phyloP scores from a whole-genome alignment of 2,113 vertebrate genomes.

The Coregonus clupeaformis region DNA sequence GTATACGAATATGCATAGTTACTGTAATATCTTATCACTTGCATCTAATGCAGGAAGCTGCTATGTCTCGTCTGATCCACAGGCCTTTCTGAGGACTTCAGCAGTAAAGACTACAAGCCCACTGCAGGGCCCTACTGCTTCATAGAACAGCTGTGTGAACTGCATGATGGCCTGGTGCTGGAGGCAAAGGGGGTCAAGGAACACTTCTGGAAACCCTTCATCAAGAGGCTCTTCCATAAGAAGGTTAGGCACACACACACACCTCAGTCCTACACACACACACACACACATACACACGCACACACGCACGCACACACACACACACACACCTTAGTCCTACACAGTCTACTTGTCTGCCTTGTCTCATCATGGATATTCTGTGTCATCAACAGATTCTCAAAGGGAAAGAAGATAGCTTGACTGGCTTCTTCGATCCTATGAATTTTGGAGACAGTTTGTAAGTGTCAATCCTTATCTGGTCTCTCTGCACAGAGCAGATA shows the following conservation, averaged over 20 bases:
- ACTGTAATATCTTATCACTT: too few relatives aligned
- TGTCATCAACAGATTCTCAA: slow-evolving; percentile 80
- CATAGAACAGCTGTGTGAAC: slow-evolving; percentile 87
- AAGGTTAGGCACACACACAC: slow-evolving; percentile 72
- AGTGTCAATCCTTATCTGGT: slow-evolving; percentile 58
- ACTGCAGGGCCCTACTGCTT: slow-evolving; percentile 81
- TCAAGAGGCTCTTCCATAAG: slow-evolving; percentile 90
- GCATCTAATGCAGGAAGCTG: too few relatives aligned
- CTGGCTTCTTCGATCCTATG: slow-evolving; percentile 89
- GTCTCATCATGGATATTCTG: neutral
- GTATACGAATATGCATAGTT: too few relatives aligned
- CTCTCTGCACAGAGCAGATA: too few relatives aligned
- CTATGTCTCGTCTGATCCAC: slow-evolving; percentile 6
- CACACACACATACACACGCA: slow-evolving; percentile 8
- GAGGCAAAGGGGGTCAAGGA: slow-evolving; percentile 96
- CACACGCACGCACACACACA: neutral
- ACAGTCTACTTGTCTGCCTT: neutral
- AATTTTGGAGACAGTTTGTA: slow-evolving; percentile 93
- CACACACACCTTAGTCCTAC: neutral
- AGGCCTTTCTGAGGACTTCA: slow-evolving; percentile 90
- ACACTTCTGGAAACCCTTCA: slow-evolving; percentile 96
- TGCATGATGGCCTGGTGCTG: slow-evolving; percentile 88
- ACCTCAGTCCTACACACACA: neutral
- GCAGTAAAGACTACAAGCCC: slow-evolving; percentile 82
- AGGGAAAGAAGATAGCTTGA: slow-evolving; percentile 88